Conservation (phyloP, 2,888 invertebrate genomes). For the Parelbella ahira region DNA sequence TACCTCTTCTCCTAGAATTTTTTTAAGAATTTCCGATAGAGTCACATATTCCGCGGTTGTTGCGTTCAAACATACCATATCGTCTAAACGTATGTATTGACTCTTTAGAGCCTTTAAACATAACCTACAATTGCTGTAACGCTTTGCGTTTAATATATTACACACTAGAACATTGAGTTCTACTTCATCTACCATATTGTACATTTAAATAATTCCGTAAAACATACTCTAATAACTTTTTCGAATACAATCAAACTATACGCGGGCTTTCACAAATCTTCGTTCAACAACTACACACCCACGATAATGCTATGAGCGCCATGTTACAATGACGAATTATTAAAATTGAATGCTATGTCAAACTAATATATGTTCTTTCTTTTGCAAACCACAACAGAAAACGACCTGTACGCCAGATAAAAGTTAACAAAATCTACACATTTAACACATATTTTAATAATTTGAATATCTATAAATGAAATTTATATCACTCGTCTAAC, state of each 20-base stretch:
- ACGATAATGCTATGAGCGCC: neutral
- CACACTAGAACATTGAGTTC: slow-evolving; percentile 51
- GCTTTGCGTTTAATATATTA: slow-evolving; percentile 53
- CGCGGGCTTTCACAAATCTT: slow-evolving; percentile 55
- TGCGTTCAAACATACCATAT: slow-evolving; percentile 44
- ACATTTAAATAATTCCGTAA: slow-evolving; percentile 10
- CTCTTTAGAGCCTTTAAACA: slow-evolving; percentile 51
- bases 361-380: no score
- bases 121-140: slow-evolving; percentile 67
- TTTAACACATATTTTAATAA: no score
- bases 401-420: no score
- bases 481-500: no score
- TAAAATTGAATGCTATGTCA: no score
- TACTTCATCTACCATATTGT: slow-evolving; percentile 40
- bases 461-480: no score
- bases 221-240: slow-evolving; percentile 7
- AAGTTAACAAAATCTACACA: no score
- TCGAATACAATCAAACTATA: slow-evolving; percentile 29
- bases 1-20: slow-evolving; percentile 49
- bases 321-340: slow-evolving; percentile 12
- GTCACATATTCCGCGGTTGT: neutral
- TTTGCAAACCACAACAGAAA: no score
- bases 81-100: slow-evolving; percentile 52
- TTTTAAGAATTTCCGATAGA: slow-evolving; percentile 39
- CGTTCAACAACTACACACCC: slow-evolving; percentile 53